Base-by-base conservation (phyloP, 2,888 invertebrate genomes). In the Julus scandinavius region DNA sequence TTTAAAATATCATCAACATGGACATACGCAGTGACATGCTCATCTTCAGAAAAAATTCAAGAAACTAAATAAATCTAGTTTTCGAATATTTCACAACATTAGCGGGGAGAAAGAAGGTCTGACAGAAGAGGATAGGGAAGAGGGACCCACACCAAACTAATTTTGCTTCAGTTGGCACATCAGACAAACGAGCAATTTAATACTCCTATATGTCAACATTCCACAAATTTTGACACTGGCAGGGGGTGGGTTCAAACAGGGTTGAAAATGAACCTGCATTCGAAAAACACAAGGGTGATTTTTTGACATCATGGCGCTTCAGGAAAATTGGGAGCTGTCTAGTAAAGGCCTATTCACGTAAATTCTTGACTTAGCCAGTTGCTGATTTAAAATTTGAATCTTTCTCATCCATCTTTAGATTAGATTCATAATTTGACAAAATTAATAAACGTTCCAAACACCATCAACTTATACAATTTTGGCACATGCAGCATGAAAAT, bases 101-200 rank as follows among this genome's bases (percentile, higher is more conserved):
- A 20, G 20, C n/a, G 9, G 20, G 63, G 63, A 20, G 20, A 63
- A 63, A 63, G 20, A 3, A 63, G 20, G 20, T 6, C 5, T 63
- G 63, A 63, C 63, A 63, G 20, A 63, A 63, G 63, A 20, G 63
- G 4, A n/a, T 1, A 20, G n/a, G 20, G 63, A 63, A n/a, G n/a
- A 20, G 63, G 63, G n/a, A 63, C 63, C n/a, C 45, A 45, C 45
- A 63, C 63, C 63, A 63, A 13, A 63, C 63, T 63, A 63, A 63
- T 63, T 63, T 63, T 63, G 63, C 63, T 63, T 63, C 63, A 63
- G 63, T 63, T 63, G 63, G 63, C 63, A 63, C 63, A 63, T 63
- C 63, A 20, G n/a, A 20, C 63, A 63, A 63, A 63, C 63, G n/a
- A 63, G 63, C 63, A 63, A 63, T 63, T 20, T 63, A 63, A 63